A percentile compares a stretch with the other conserved stretches of the same genome.
Conservation (phyloP, 2,797 vertebrate genomes). For the Scyliorhinus canicula region DNA sequence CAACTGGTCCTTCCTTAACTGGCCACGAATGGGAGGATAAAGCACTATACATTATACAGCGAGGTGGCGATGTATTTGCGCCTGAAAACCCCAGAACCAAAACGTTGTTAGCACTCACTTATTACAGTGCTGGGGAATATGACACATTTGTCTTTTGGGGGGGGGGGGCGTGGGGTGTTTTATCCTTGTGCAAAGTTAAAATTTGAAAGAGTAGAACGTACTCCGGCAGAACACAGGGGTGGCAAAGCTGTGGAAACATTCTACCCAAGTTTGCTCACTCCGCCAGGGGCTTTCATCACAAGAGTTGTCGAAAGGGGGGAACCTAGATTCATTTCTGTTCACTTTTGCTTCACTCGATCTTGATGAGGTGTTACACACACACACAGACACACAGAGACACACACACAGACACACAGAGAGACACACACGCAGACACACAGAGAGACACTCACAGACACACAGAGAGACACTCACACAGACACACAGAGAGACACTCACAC, state of each 20-base stretch:
- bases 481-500: too few species aligned
- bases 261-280: not conserved
- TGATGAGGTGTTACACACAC: too few species aligned
- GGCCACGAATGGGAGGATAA: not conserved
- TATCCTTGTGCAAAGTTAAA: not conserved
- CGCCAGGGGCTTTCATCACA: not conserved
- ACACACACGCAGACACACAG: too few species aligned
- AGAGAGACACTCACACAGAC: too few species aligned
- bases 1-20: not conserved
- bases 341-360: not conserved
- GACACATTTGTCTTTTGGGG: not conserved
- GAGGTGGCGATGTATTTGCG: not conserved
- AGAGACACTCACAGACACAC: too few species aligned
- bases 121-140: not conserved
- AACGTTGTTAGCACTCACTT: not conserved
- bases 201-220: not conserved
- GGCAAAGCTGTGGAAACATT: not conserved
- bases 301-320: not conserved
- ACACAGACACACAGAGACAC: too few species aligned
- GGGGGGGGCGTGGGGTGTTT: too few species aligned
- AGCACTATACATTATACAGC: not conserved
- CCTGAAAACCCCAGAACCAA: not conserved
- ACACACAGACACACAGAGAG: too few species aligned
- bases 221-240: not conserved
- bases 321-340: not conserved